phyloP scores from a whole-genome alignment of 2,888 invertebrate genomes.

The Phortica okadai region DNA sequence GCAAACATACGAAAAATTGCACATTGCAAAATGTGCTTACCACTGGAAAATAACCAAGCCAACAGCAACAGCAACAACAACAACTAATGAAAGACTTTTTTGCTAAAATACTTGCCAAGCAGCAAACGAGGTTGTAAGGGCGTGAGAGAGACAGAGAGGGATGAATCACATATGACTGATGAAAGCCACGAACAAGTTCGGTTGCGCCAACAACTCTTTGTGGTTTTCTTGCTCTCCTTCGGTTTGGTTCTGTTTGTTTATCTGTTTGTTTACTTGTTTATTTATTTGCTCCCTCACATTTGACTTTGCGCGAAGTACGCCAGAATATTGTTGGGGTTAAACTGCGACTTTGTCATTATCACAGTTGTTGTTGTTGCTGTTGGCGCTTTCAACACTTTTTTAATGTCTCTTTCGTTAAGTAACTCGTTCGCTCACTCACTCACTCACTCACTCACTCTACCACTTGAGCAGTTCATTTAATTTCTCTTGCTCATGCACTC shows the following conservation, averaged over 20 bases:
- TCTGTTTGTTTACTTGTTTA: background rate
- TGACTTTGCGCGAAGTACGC: background rate
- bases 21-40: too few relatives aligned
- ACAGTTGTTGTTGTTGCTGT: background rate
- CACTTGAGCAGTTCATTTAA: background rate
- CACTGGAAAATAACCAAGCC: too few relatives aligned
- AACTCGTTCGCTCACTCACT: too few relatives aligned
- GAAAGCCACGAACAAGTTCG: background rate
- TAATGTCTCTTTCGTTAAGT: background rate
- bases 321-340: slow-evolving; percentile 24
- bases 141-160: too few relatives aligned
- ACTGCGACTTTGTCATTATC: slow-evolving; percentile 2
- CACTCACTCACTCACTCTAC: background rate
- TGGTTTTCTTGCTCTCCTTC: background rate
- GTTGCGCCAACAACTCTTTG: slow-evolving; percentile 6
- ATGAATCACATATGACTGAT: background rate
- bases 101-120: too few relatives aligned
- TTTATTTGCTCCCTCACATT: background rate
- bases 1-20: too few relatives aligned
- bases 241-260: background rate
- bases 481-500: background rate
- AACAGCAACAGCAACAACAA: too few relatives aligned
- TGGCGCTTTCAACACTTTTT: slow-evolving; percentile 2
- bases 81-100: too few relatives aligned
- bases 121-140: too few relatives aligned